These are phyloP conservation scores for Enhydra lutris DNA, from an alignment of 2,113 vertebrate species.

Conservation along the genomic window DNA sequence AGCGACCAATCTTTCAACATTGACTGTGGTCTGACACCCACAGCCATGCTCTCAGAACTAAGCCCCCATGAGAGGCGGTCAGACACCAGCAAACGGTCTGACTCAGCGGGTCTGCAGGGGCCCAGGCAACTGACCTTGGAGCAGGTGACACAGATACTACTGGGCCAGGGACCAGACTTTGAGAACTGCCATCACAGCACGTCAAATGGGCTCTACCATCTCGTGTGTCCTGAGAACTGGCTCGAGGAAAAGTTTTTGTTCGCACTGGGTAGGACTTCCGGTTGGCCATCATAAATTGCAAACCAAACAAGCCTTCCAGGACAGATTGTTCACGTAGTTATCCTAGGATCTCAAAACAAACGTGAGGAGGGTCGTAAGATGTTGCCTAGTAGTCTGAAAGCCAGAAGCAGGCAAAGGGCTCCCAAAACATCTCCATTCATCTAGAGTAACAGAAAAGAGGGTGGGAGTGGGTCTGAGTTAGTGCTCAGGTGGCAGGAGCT, in stretches of 20 bases:
- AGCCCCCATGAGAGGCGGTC: rapidly evolving
- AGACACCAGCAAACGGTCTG: background rate
- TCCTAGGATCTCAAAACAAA: background rate
- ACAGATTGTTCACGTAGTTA: background rate
- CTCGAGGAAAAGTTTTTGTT: background rate
- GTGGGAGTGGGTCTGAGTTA: background rate
- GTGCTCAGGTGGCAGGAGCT: background rate
- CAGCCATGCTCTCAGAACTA: background rate
- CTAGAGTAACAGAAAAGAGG: background rate
- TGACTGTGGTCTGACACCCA: rapidly evolving
- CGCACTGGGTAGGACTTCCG: background rate
- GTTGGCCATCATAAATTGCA: background rate
- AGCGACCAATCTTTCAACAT: background rate
- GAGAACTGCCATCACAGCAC: background rate
- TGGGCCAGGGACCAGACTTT: no score
- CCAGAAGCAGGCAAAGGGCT: background rate
- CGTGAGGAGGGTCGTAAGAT: background rate
- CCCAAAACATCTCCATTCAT: background rate
- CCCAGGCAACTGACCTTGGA: background rate
- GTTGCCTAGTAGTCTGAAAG: no score
- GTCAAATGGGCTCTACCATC: rapidly evolving
- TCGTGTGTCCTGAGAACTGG: background rate
- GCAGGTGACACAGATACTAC: background rate
- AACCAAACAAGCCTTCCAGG: background rate
- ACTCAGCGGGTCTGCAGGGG: background rate